Evolutionary conservation across 2,888 invertebrate genomes (phyloP).

Genomic region (Brassicogethes aeneus): DNA sequence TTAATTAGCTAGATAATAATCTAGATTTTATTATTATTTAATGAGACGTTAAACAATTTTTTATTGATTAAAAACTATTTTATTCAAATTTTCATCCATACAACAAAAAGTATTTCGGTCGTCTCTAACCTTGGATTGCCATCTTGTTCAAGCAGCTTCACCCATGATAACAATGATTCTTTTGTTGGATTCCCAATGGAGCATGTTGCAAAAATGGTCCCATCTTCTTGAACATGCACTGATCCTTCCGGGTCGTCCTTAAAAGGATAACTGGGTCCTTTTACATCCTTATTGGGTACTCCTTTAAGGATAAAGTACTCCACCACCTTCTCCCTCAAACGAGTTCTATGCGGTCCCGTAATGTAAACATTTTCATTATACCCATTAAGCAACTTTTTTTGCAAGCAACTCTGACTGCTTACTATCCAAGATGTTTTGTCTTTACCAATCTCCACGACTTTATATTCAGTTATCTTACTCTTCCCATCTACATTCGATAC

Average conservation of each 20-base stretch:
- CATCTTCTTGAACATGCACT: not conserved
- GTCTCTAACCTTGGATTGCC: too few relatives aligned
- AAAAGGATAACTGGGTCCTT: too few relatives aligned
- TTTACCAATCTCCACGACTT: too few relatives aligned
- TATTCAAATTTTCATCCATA: too few relatives aligned
- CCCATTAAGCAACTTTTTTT: not conserved
- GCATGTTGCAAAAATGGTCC: not conserved
- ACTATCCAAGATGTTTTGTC: not conserved
- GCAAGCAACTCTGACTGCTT: not conserved
- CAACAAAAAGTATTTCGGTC: too few relatives aligned
- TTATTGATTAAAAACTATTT: too few relatives aligned
- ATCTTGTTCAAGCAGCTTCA: not conserved
- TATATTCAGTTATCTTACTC: not conserved
- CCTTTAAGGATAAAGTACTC: not conserved
- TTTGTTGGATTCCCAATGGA: not conserved
- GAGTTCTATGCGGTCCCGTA: not conserved
- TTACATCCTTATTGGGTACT: not conserved
- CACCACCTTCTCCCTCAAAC: not conserved
- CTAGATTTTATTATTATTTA: too few relatives aligned
- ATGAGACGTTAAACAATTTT: too few relatives aligned
- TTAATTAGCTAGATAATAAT: too few relatives aligned
- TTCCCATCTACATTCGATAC: not conserved
- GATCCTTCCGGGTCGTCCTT: too few relatives aligned
- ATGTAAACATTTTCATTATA: not conserved
- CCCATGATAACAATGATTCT: not conserved